Conservation (phyloP, 2,113 vertebrate species). For the Sebastes schlegelii region DNA sequence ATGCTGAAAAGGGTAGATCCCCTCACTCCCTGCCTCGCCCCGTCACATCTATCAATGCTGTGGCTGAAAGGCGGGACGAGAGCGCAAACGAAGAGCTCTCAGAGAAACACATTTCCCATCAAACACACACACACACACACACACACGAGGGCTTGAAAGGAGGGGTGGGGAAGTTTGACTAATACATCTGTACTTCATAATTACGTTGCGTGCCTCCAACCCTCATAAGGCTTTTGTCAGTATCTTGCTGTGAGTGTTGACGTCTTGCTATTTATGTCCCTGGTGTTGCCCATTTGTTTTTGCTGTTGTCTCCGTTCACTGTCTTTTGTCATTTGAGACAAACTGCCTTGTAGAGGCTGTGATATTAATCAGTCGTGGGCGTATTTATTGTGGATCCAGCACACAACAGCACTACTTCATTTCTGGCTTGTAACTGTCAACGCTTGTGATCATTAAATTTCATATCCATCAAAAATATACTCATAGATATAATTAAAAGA, state of each 20-base stretch:
- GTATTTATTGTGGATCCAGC: constrained; percentile 34
- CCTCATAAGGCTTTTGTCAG: constrained; percentile 59
- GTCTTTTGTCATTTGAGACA: constrained; percentile 59
- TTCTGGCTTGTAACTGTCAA: constrained; percentile 20
- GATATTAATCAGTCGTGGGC: constrained; percentile 54
- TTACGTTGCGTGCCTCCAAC: constrained; percentile 46
- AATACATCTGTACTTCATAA: constrained; percentile 74
- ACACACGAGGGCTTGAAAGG: constrained; percentile 23
- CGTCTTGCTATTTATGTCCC: constrained; percentile 63
- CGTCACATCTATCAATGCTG: constrained; percentile 64
- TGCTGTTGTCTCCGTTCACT: constrained; percentile 52
- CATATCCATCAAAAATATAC: neutral
- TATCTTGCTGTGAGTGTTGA: constrained; percentile 65
- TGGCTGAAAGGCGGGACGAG: constrained; percentile 52
- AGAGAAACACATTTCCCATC: constrained; percentile 17
- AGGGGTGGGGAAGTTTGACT: constrained; percentile 46
- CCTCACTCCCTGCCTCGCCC: constrained; percentile 45
- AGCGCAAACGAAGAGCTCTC: constrained; percentile 50
- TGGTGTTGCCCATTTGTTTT: constrained; percentile 57
- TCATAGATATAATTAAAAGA: constrained; percentile 5
- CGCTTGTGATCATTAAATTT: constrained; percentile 1
- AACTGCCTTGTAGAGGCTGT: constrained; percentile 48
- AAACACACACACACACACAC: constrained; percentile 31
- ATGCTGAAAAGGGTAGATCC: constrained; percentile 61
- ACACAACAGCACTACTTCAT: constrained; percentile 16